These are phyloP conservation scores for Syngnathus scovelli DNA, from an alignment of 2,113 vertebrate genomes.

Conservation along the genomic window DNA sequence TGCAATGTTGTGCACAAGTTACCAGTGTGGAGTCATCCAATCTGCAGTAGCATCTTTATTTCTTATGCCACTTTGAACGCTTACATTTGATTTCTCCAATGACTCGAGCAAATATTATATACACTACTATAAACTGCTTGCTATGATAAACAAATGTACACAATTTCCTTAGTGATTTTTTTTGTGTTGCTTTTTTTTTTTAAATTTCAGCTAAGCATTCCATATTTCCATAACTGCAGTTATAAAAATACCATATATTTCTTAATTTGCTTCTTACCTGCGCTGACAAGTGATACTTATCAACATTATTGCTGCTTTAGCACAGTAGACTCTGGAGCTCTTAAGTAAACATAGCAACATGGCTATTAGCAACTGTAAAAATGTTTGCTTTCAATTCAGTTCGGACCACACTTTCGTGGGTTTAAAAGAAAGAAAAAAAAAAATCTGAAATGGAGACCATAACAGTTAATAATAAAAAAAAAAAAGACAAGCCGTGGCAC, in stretches of 20 bases:
- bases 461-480: constrained; percentile 19
- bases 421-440: constrained; percentile 48
- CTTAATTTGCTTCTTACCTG: constrained; percentile 62
- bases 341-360: constrained; percentile 72
- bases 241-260: constrained; percentile 64
- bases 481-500: constrained; percentile 62
- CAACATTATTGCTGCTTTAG: constrained; percentile 76
- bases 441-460: constrained; percentile 24
- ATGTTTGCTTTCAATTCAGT: constrained; percentile 36
- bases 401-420: constrained; percentile 68
- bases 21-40: neutral
- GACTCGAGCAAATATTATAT: constrained; percentile 74
- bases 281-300: constrained; percentile 54
- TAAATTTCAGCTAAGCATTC: constrained; percentile 64
- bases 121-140: constrained; percentile 75
- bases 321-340: constrained; percentile 72
- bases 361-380: constrained; percentile 60
- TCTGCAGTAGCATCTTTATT: constrained; percentile 70
- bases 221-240: constrained; percentile 67
- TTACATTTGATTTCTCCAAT: constrained; percentile 71
- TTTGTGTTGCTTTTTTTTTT: constrained; percentile 57
- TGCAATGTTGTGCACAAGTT: neutral
- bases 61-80: constrained; percentile 74
- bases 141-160: constrained; percentile 72
- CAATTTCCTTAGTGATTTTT: constrained; percentile 64